Percentiles rank a stretch among this genome's conserved stretches.
phyloP scores from a whole-genome alignment of 1,140 invertebrate genomes.

The Procambarus clarkii region DNA sequence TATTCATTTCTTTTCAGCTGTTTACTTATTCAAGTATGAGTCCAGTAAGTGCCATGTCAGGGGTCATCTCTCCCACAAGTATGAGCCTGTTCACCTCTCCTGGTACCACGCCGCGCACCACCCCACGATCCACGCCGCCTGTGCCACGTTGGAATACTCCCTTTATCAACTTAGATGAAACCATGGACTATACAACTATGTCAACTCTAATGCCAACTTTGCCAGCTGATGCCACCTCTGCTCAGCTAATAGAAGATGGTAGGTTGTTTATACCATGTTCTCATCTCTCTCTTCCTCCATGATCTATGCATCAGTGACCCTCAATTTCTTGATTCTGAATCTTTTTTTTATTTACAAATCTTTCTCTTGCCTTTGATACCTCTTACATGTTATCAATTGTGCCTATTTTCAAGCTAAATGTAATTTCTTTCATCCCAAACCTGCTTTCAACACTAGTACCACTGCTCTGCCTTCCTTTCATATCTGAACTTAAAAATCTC shows the following conservation, averaged over 20 bases:
- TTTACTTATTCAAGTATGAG: slow-evolving; percentile 89
- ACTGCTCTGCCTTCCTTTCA: too few species aligned
- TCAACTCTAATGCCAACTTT: slow-evolving; percentile 84
- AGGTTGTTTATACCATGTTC: background rate
- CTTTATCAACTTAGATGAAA: slow-evolving; percentile 90
- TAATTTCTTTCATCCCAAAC: too few species aligned
- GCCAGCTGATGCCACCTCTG: slow-evolving; percentile 52
- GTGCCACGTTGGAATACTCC: slow-evolving; percentile 89
- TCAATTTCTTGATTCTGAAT: too few species aligned
- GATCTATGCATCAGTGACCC: too few species aligned
- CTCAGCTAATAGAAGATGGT: slow-evolving; percentile 71
- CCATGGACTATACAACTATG: slow-evolving; percentile 89
- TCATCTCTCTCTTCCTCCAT: too few species aligned
- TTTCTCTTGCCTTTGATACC: too few species aligned
- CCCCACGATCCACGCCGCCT: slow-evolving; percentile 79
- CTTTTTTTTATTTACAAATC: too few species aligned
- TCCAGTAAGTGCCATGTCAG: slow-evolving; percentile 84
- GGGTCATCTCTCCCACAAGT: slow-evolving; percentile 93
- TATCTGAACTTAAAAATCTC: too few species aligned
- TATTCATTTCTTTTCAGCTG: slow-evolving; percentile 80
- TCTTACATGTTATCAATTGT: too few species aligned
- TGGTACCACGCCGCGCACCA: slow-evolving; percentile 83
- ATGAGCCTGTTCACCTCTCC: slow-evolving; percentile 91
- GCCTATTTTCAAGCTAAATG: too few species aligned
- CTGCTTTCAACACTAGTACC: too few species aligned